Percentiles rank a stretch among this genome's conserved stretches.
These are phyloP conservation scores for Hipposideros armiger DNA, from an alignment of 2,113 vertebrate species.

Conservation along the genomic window DNA sequence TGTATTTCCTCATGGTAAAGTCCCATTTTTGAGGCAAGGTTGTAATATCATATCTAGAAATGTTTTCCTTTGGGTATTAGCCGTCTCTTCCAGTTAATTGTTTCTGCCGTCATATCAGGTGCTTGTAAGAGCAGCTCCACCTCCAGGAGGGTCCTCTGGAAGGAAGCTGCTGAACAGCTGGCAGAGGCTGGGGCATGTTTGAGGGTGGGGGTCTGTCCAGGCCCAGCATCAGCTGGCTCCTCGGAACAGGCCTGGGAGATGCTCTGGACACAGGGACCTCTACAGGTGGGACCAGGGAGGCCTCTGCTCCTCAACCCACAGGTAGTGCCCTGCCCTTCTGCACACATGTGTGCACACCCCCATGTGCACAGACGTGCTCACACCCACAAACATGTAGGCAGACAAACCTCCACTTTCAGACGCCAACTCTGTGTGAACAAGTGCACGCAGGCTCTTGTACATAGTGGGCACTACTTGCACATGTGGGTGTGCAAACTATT, in stretches of 20 bases:
- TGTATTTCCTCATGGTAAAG: conserved; percentile 83
- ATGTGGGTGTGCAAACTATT: not conserved
- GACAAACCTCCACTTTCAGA: not conserved
- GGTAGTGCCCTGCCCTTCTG: not conserved
- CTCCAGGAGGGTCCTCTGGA: not conserved
- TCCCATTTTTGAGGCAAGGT: conserved; percentile 84
- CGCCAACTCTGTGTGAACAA: not conserved
- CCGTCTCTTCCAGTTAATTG: conserved; percentile 82
- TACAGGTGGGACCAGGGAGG: not conserved
- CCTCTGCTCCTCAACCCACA: not conserved
- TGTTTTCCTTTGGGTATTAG: conserved; percentile 84
- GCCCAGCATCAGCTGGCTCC: not conserved
- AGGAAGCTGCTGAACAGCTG: not conserved
- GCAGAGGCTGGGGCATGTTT: not conserved
- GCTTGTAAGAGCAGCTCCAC: not conserved
- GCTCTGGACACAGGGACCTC: not conserved
- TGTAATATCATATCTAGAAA: conserved; percentile 83
- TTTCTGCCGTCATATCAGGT: conserved; percentile 76
- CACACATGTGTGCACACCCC: not conserved
- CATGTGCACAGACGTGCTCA: not conserved
- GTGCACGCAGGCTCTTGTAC: not conserved
- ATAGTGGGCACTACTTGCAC: not conserved
- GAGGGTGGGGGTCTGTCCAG: not conserved
- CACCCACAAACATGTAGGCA: not conserved
- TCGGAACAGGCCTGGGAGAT: not conserved